These are phyloP conservation scores for Paedocypris sp. DNA, from an alignment of 2,113 vertebrate species.

Conservation along the genomic window DNA sequence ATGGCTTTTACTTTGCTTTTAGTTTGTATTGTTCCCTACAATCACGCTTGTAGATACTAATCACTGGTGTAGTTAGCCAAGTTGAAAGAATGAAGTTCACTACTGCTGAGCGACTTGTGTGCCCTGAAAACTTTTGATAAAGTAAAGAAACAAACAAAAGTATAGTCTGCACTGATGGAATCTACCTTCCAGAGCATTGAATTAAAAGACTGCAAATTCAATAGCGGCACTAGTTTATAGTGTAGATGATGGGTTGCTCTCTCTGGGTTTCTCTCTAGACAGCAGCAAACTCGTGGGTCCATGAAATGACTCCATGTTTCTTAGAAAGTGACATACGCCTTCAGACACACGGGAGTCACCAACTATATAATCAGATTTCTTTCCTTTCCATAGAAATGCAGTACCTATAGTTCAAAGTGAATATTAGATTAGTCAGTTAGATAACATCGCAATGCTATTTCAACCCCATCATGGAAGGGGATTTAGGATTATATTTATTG, in stretches of 20 bases:
- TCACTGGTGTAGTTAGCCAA: too few species aligned
- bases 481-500: too few species aligned
- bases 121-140: neutral
- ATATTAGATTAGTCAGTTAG: constrained; percentile 35
- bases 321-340: constrained; percentile 15
- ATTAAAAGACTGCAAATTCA: constrained; percentile 15
- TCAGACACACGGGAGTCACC: constrained; percentile 24
- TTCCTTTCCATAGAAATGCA: constrained; percentile 21
- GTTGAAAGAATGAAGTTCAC: too few species aligned
- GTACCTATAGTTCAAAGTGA: constrained; percentile 15
- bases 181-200: constrained; percentile 1
- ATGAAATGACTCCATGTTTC: constrained; percentile 16
- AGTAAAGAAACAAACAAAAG: constrained; percentile 4
- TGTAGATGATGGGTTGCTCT: constrained; percentile 18
- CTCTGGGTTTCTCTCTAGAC: constrained; percentile 10
- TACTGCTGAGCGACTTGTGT: neutral
- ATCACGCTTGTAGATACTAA: too few species aligned
- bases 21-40: too few species aligned
- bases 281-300: constrained; percentile 1
- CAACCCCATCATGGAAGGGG: too few species aligned
- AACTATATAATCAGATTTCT: constrained; percentile 30
- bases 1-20: neutral
- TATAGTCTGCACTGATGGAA: constrained; percentile 4
- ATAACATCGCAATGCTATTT: constrained; percentile 23
- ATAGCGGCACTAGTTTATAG: constrained; percentile 9